Evolutionary conservation across 2,888 invertebrate genomes (phyloP).

Genomic region (Ormyrus rosae): DNA sequence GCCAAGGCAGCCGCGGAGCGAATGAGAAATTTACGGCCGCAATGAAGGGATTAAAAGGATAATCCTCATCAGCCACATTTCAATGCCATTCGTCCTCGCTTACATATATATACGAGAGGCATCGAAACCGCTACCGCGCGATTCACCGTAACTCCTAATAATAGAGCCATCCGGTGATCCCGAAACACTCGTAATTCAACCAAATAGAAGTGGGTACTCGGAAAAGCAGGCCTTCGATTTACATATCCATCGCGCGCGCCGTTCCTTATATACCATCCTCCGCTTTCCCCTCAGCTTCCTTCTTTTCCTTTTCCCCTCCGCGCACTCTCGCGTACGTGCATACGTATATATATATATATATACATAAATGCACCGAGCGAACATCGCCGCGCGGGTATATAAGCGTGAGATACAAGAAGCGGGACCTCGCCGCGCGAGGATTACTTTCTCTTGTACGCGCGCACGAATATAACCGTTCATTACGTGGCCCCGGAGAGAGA

Average conservation of each 20-base stretch:
- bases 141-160: not conserved
- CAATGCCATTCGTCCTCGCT: too few relatives aligned
- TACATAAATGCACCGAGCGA: too few relatives aligned
- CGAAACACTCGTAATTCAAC: too few relatives aligned
- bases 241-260: slow-evolving; percentile 11
- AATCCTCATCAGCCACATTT: too few relatives aligned
- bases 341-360: not conserved
- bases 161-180: slow-evolving; percentile 16
- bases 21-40: not conserved
- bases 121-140: too few relatives aligned
- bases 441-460: slow-evolving; percentile 39
- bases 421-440: not conserved
- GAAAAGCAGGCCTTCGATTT: not conserved
- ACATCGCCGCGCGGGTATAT: not conserved
- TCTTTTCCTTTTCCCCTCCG: not conserved
- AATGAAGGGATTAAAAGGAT: too few relatives aligned
- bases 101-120: too few relatives aligned
- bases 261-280: not conserved
- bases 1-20: not conserved
- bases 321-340: not conserved
- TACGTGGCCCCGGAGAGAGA: slow-evolving; percentile 1
- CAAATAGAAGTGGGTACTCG: too few relatives aligned
- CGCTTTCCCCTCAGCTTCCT: not conserved
- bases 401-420: slow-evolving; percentile 3
- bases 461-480: slow-evolving; percentile 28